A percentile compares a stretch with the other conserved stretches of the same genome.
These are phyloP conservation scores for Medauroidea extradentata DNA, from an alignment of 1,140 invertebrate genomes.

Conservation along the genomic window DNA sequence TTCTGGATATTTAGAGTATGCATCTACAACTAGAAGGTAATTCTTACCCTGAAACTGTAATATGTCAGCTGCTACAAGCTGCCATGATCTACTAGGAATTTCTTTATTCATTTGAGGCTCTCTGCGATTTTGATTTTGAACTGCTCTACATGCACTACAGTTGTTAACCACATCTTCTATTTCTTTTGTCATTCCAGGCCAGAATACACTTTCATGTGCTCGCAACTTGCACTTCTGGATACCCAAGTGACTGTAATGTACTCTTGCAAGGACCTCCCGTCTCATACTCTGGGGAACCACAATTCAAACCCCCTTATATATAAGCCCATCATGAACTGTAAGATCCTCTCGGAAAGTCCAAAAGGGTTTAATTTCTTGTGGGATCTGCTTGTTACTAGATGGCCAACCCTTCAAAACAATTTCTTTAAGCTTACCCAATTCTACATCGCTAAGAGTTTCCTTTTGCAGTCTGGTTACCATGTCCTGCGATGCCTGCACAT, in stretches of 20 bases:
- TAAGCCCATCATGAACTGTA: constrained; percentile 23
- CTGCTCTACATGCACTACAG: constrained; percentile 39
- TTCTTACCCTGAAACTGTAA: constrained; percentile 10
- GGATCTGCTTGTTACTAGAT: constrained; percentile 9
- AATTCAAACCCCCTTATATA: constrained; percentile 31
- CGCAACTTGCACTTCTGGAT: constrained; percentile 23
- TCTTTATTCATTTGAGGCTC: constrained; percentile 34
- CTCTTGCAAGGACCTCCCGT: constrained; percentile 26
- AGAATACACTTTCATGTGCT: constrained; percentile 22
- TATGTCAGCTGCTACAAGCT: constrained; percentile 35
- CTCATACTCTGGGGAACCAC: constrained; percentile 32
- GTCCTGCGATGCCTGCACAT: too few species aligned
- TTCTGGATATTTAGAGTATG: not conserved
- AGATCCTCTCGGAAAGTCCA: constrained; percentile 8
- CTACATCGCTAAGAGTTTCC: too few species aligned
- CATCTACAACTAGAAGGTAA: not conserved
- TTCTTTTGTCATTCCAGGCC: constrained; percentile 34
- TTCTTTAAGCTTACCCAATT: constrained; percentile 16
- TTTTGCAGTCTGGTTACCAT: too few species aligned
- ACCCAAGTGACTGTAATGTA: constrained; percentile 23
- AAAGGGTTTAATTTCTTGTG: constrained; percentile 11
- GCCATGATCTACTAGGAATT: constrained; percentile 31
- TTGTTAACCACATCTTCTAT: constrained; percentile 40
- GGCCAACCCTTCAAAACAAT: constrained; percentile 19
- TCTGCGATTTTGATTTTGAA: constrained; percentile 28